phyloP scores from a whole-genome alignment of 2,113 vertebrate species.

The Mormyrus lacerda region DNA sequence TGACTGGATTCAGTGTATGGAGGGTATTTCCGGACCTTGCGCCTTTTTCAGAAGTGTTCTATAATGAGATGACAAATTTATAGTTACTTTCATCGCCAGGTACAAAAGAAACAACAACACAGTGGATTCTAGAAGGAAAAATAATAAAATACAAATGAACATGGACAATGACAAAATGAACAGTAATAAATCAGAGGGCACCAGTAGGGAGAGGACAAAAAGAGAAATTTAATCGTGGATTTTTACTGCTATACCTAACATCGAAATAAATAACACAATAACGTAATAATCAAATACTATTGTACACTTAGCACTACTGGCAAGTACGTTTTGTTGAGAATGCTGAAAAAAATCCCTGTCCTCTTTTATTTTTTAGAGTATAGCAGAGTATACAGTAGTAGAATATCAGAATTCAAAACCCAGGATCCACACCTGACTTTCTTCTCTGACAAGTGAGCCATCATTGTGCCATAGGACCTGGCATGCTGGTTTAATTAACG shows the following conservation, averaged over 20 bases:
- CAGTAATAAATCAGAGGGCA: neutral
- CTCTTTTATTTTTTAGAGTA: neutral
- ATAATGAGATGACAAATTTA: neutral
- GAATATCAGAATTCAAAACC: neutral
- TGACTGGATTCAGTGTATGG: neutral
- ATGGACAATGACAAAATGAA: neutral
- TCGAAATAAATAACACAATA: neutral
- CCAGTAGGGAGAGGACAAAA: neutral
- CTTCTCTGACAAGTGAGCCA: neutral
- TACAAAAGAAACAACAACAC: neutral
- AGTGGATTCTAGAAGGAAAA: neutral
- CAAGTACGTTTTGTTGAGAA: neutral
- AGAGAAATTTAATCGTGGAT: neutral
- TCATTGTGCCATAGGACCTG: neutral
- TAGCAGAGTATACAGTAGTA: neutral
- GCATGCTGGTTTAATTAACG: neutral
- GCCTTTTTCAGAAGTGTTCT: neutral
- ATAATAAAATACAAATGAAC: neutral
- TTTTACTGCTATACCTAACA: neutral
- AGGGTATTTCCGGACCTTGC: neutral
- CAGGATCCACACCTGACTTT: neutral
- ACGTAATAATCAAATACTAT: neutral
- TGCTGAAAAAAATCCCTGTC: neutral
- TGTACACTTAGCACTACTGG: neutral
- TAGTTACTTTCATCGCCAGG: neutral